Conservation (phyloP, 2,888 invertebrate species). For the Escarpia spicata region DNA sequence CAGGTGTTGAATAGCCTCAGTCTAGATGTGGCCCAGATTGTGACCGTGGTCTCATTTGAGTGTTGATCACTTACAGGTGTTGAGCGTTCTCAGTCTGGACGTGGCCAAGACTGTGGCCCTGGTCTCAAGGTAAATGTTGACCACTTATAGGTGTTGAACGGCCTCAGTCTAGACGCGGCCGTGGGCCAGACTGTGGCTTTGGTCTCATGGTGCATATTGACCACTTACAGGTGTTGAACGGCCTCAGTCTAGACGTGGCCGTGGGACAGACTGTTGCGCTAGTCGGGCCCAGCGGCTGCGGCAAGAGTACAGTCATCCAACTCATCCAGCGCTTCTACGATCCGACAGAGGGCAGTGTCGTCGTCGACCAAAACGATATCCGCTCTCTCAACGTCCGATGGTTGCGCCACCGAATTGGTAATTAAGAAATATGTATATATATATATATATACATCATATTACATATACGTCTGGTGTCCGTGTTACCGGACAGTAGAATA, state of each 20-base stretch:
- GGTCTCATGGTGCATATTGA: background rate
- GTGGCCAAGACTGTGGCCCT: conserved; percentile 43
- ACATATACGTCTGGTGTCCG: no score
- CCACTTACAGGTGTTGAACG: conserved; percentile 65
- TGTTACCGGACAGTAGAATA: no score
- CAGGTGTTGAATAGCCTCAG: conserved; percentile 65
- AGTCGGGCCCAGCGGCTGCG: conserved; percentile 55
- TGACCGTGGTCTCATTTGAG: background rate
- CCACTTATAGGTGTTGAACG: conserved; percentile 65
- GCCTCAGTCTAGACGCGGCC: conserved; percentile 35
- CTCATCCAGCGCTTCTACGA: conserved; percentile 85
- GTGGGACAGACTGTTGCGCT: conserved; percentile 44
- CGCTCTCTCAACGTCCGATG: conserved; percentile 67
- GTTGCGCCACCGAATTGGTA: conserved; percentile 62
- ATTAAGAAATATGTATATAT: no score
- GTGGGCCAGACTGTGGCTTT: conserved; percentile 44
- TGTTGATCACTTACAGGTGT: conserved; percentile 64
- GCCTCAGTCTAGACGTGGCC: conserved; percentile 35
- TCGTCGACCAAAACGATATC: conserved; percentile 67
- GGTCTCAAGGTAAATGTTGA: background rate
- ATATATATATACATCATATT: no score
- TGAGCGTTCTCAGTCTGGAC: conserved; percentile 35
- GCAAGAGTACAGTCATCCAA: conserved; percentile 63
- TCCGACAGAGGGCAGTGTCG: conserved; percentile 50
- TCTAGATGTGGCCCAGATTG: background rate